Percentiles rank a stretch among this genome's conserved stretches.
Evolutionary conservation across 1,140 invertebrate species (phyloP).

Genomic region (Spodoptera frugiperda): DNA sequence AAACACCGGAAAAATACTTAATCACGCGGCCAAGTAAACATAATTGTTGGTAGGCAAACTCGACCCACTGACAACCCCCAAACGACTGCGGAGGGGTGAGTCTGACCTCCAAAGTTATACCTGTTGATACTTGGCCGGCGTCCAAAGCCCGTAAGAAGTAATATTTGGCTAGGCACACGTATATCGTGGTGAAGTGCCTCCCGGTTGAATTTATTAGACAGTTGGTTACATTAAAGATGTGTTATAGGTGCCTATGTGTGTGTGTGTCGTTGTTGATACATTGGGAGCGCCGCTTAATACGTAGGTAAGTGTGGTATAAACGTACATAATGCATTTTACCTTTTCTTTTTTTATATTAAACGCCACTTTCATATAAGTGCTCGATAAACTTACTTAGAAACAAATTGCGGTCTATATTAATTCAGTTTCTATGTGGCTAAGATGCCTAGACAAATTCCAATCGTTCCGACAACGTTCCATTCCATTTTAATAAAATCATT

Average conservation of each 20-base stretch:
- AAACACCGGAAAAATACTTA: constrained; percentile 19
- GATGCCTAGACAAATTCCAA: too few species aligned
- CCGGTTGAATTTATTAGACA: constrained; percentile 67
- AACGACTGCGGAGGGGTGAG: background rate
- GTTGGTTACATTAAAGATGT: constrained; percentile 50
- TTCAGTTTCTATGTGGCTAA: too few species aligned
- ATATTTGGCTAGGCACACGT: constrained; percentile 52
- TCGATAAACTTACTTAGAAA: too few species aligned
- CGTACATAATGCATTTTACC: too few species aligned
- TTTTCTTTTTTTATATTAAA: too few species aligned
- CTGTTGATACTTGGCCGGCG: constrained; percentile 44
- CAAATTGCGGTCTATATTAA: too few species aligned
- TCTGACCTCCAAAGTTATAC: constrained; percentile 9
- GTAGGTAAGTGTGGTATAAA: background rate
- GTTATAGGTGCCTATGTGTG: constrained; percentile 48
- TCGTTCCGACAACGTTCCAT: too few species aligned
- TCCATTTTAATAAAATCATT: too few species aligned
- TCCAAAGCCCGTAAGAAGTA: constrained; percentile 28
- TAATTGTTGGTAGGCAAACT: constrained; percentile 11
- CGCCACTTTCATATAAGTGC: too few species aligned
- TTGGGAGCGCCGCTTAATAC: constrained; percentile 18
- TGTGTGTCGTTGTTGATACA: constrained; percentile 34
- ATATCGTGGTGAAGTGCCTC: constrained; percentile 52
- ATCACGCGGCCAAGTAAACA: constrained; percentile 11
- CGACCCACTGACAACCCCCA: background rate